Percentiles rank a stretch among this genome's conserved stretches.
Conservation (phyloP, 2,888 invertebrate species). For the Lissonota sp. region DNA sequence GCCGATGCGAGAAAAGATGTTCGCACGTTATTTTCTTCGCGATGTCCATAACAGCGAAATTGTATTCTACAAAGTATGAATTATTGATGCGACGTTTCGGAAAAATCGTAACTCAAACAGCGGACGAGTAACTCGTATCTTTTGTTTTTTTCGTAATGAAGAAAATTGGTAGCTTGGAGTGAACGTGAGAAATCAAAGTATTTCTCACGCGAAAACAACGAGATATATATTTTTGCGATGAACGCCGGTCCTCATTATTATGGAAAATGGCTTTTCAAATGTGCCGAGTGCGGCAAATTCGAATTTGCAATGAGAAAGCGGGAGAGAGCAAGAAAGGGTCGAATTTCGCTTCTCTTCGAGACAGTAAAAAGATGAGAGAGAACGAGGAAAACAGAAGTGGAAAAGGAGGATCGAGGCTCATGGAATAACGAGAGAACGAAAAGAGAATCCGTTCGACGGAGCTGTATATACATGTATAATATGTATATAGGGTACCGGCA, state of each 20-base stretch:
- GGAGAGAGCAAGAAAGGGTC: neutral
- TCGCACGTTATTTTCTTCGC: neutral
- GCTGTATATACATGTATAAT: neutral
- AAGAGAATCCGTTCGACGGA: conserved; percentile 51
- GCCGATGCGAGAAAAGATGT: neutral
- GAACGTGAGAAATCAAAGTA: conserved; percentile 43
- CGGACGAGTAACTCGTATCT: no score
- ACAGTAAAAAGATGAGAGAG: conserved; percentile 20
- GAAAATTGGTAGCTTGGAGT: neutral
- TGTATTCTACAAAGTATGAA: conserved; percentile 23
- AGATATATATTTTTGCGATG: neutral
- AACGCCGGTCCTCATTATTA: conserved; percentile 27
- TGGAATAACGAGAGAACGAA: conserved; percentile 50
- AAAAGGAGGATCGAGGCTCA: conserved; percentile 10
- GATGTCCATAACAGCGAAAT: neutral
- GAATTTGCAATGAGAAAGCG: conserved; percentile 13
- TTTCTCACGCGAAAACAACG: conserved; percentile 29
- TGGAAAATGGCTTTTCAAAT: conserved; percentile 41
- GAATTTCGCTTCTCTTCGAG: conserved; percentile 16
- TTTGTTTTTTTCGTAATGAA: neutral
- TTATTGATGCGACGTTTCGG: neutral
- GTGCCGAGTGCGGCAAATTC: conserved; percentile 30
- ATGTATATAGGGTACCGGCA: conserved; percentile 56
- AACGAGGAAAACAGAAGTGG: neutral
- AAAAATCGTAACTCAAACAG: no score